Conservation (phyloP, 2,888 invertebrate genomes). For the Himalopsyche kuldschensis region DNA sequence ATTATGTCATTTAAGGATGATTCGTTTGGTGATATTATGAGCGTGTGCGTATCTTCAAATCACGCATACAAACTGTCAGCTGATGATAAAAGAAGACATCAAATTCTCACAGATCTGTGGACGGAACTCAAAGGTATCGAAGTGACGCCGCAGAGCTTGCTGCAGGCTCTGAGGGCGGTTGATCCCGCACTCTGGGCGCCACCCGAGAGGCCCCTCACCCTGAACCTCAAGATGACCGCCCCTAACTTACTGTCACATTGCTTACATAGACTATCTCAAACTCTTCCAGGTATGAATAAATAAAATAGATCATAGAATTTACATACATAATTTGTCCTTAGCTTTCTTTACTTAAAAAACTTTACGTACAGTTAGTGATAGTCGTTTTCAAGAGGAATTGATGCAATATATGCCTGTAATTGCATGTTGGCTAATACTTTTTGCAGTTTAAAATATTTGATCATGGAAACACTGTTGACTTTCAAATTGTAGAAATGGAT, state of each 20-base stretch:
- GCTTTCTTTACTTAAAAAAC: too few relatives aligned
- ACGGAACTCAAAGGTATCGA: constrained; percentile 66
- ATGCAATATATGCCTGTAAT: too few relatives aligned
- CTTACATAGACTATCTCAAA: constrained; percentile 41
- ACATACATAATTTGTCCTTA: neutral
- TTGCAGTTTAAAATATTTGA: too few relatives aligned
- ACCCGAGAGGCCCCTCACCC: constrained; percentile 68
- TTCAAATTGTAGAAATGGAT: too few relatives aligned
- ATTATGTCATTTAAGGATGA: constrained; percentile 58
- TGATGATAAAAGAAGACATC: constrained; percentile 66
- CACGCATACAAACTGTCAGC: constrained; percentile 53
- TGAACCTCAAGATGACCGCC: constrained; percentile 69
- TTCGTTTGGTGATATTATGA: constrained; percentile 49
- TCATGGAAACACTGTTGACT: too few relatives aligned
- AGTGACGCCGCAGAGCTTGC: constrained; percentile 64
- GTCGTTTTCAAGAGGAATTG: too few relatives aligned
- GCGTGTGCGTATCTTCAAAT: constrained; percentile 52
- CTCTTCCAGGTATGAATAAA: constrained; percentile 18
- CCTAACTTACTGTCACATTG: constrained; percentile 45
- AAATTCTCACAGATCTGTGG: constrained; percentile 66
- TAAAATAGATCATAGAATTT: neutral
- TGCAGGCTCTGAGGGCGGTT: constrained; percentile 65
- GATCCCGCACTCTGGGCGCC: constrained; percentile 71
- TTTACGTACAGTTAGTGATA: too few relatives aligned
- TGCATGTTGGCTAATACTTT: too few relatives aligned